phyloP scores from a whole-genome alignment of 2,113 vertebrate genomes.

The Nothobranchius furzeri region DNA sequence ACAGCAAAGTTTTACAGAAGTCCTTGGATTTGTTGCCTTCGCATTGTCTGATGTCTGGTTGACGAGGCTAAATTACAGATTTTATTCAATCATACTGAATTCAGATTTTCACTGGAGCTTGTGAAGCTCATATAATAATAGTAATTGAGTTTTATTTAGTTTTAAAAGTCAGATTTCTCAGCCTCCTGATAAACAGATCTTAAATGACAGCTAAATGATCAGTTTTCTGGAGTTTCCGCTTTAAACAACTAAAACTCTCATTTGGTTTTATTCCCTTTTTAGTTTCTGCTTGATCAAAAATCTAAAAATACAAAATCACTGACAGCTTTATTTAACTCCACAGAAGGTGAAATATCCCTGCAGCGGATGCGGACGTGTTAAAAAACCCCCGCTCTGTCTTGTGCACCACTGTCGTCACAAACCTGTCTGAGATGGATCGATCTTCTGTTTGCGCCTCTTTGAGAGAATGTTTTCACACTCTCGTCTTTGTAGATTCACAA shows the following conservation, averaged over 20 bases:
- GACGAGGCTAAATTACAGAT: neutral
- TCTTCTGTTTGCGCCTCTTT: neutral
- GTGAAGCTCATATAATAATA: too few relatives aligned
- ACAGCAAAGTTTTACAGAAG: neutral
- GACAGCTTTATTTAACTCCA: neutral
- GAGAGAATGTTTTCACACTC: neutral
- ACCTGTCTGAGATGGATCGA: neutral
- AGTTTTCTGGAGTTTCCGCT: neutral
- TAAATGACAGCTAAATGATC: neutral
- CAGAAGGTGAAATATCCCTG: too few relatives aligned
- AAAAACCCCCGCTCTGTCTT: neutral
- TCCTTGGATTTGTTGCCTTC: neutral
- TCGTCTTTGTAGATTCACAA: neutral
- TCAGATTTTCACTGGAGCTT: too few relatives aligned
- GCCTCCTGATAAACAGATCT: neutral
- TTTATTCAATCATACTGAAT: neutral
- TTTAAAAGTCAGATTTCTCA: too few relatives aligned
- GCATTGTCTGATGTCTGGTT: neutral
- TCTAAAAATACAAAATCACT: too few relatives aligned
- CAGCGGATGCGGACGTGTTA: neutral
- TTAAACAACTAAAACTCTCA: neutral
- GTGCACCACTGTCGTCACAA: neutral
- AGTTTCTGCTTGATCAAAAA: neutral
- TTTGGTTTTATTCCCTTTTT: neutral
- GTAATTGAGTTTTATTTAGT: too few relatives aligned